Evolutionary conservation across 1,140 invertebrate species (phyloP), one percentile per base, ranked within the genome.

Genomic region (Drosophila ficusphila): DNA sequence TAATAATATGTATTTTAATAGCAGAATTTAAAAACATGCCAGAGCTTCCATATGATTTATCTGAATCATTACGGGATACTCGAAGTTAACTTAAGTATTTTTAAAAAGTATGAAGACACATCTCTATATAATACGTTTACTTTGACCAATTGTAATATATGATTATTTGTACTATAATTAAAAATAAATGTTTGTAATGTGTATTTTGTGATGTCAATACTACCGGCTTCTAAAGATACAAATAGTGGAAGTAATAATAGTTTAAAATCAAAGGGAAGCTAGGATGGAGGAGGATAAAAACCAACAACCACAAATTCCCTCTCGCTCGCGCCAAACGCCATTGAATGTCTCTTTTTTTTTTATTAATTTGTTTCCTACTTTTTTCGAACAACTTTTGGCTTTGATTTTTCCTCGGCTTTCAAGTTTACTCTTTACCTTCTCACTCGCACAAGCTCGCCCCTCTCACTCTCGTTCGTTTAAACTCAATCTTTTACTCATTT

Each of bases 401-500:
- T 86, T 86, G 82, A 86, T 86, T 86, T 86, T 86, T 86, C 82
- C 89, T 86, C 77, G 69, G 76, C 78, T 72, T 81, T 68, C 57
- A 86, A 79, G 64, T 76, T 82, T 77, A 34, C 67, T 76, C 39
- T 49, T 69, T 70, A 31, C 23, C 14, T 18, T 49, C 39, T 74
- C 42, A 29, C 51, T 54, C 47, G 21, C 47, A 34, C 36, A 51
- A 56, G 48, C 70, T 58, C 36, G 42, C 49, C 23, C 33, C 38
- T 48, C 38, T 69, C 47, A 21, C 51, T 53, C 38, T 3, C 47
- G 21, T 25, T 49, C 42, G 51, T 69, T 52, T 27, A n/a, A 42
- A 39, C 41, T 72, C 46, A 39, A 42, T 47, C 57, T 38, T n/a
- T 60, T 25, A 31, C 52, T 47, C 36, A 60, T 64, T 79, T 53